Evolutionary conservation across 2,113 vertebrate genomes (phyloP), one percentile per base, ranked within the genome.

Genomic region (Coturnix japonica): DNA sequence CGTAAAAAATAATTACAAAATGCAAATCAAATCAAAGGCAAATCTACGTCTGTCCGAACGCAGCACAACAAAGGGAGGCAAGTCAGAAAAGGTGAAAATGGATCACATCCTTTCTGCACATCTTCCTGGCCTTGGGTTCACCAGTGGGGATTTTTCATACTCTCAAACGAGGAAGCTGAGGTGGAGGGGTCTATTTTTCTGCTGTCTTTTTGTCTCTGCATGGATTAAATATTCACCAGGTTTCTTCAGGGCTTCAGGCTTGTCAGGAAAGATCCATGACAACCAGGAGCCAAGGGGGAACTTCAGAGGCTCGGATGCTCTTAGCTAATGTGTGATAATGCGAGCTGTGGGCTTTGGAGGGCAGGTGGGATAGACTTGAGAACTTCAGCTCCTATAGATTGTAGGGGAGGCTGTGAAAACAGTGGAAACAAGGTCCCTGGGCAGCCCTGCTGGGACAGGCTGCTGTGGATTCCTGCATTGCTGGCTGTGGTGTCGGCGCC

Each of bases 11-110:
- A 86, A 94, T 85, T 82, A 30, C 6, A 59, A 21, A 86, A 85
- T 94, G 87, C 78, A 91, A 95, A 94, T 77, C 23, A 46, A 63
- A 76, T 31, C 18, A 73, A 89, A 89, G 89, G 73, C 15, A 46
- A 60, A 87, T 71, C 47, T 14, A 12, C 56, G 21, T 33, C 64
- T 60, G 7, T 37, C 37, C 10, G 37, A 39, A 79, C 41, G 14
- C 37, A 56, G 41, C 3, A 60, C 76, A 87, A 46, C 63, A 70
- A 87, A 61, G 41, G 70, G 54, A 66, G 82, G 70, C 41, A 70
- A 80, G 85, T 87, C 66, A 64, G 35, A 17, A 85, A 79, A 19
- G 37, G 76, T 63, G 69, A 18, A 57, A 66, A 53, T 92, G 0
- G 33, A 22, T 60, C 28, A 6, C 2, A 2, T 49, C 31, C 41